These are phyloP conservation scores for Netelia melanura DNA, from an alignment of 2,888 invertebrate genomes.

Conservation along the genomic window DNA sequence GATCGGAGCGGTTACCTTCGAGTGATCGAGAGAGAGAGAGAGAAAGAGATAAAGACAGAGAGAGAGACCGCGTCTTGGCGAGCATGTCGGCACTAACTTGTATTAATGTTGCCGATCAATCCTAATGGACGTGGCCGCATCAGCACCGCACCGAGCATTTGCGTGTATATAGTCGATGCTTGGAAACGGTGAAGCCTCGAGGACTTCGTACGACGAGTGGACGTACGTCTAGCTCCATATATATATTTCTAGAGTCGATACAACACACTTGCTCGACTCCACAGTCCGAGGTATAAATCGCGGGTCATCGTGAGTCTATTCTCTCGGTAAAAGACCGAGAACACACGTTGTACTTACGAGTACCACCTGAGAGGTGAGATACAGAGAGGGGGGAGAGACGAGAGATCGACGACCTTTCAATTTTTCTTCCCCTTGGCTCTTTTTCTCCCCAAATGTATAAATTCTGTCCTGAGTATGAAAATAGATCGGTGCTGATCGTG, in stretches of 20 bases:
- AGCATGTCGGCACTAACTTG: conserved; percentile 84
- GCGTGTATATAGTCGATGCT: conserved; percentile 60
- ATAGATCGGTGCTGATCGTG: background rate
- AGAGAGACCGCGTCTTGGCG: conserved; percentile 72
- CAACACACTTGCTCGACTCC: conserved; percentile 41
- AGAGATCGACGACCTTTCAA: conserved; percentile 39
- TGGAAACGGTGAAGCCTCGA: conserved; percentile 1
- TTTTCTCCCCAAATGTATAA: background rate
- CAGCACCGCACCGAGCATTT: conserved; percentile 77
- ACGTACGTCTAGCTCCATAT: conserved; percentile 12
- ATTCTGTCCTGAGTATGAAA: background rate
- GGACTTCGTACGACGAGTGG: conserved; percentile 20
- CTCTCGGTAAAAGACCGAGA: conserved; percentile 70
- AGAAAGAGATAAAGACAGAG: conserved; percentile 43
- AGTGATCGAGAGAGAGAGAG: conserved; percentile 6
- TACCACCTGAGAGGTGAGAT: conserved; percentile 14
- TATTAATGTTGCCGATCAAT: conserved; percentile 84
- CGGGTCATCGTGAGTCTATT: conserved; percentile 76
- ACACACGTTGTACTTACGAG: conserved; percentile 14
- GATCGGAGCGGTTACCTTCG: conserved; percentile 69
- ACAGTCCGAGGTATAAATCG: conserved; percentile 73
- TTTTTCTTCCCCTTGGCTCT: background rate
- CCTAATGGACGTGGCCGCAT: conserved; percentile 83
- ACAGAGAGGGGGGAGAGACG: conserved; percentile 25
- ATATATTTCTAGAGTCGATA: background rate